Evolutionary conservation across 2,113 vertebrate species (phyloP), one percentile per base, ranked within the genome.

Genomic region (Mustelus asterias): DNA sequence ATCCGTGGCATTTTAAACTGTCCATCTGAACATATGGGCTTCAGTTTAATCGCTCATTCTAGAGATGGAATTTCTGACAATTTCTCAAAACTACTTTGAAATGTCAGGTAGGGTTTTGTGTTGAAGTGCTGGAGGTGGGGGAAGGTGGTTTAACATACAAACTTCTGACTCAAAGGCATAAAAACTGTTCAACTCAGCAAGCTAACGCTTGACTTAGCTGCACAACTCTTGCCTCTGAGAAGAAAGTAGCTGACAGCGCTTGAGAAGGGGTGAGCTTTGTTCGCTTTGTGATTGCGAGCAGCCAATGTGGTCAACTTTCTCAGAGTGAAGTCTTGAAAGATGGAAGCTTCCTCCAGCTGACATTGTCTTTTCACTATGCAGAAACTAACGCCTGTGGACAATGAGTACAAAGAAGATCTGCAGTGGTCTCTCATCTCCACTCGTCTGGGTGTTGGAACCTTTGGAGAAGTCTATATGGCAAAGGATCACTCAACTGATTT

Each of bases 401-500:
- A 98, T 0, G 99, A 99, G 96, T 99, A 99, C 97, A 98, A 97
- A 96, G 98, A 99, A 96, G 98, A 98, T 80, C 97, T 97, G 89
- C 99, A 99, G 83, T 99, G 98, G 97, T 97, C 97, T 94, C 97
- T 97, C 6, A 96, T 97, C 29, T 96, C 97, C 0, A 98, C 98
- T 18, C 97, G 97, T 48, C 96, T 99, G 96, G 99, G 99, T 96
- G 97, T 98, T 96, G 99, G 99, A 89, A 98, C 98, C 41, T 99
- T 98, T 11, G 99, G 99, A 24, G 98, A 99, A 95, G 99, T 99
- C 0, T 98, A 98, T 97, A 97, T 97, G 92, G 98, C 98, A 96
- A 97, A 97, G 96, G 99, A 99, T 97, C 98, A 98, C 96, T 98
- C 97, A 97, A 99, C 98, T 0, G 98, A 98, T 96, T 99, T 98